A percentile compares a stretch with the other conserved stretches of the same genome.
phyloP scores from a whole-genome alignment of 2,888 invertebrate species.

The Hydraecia micacea region DNA sequence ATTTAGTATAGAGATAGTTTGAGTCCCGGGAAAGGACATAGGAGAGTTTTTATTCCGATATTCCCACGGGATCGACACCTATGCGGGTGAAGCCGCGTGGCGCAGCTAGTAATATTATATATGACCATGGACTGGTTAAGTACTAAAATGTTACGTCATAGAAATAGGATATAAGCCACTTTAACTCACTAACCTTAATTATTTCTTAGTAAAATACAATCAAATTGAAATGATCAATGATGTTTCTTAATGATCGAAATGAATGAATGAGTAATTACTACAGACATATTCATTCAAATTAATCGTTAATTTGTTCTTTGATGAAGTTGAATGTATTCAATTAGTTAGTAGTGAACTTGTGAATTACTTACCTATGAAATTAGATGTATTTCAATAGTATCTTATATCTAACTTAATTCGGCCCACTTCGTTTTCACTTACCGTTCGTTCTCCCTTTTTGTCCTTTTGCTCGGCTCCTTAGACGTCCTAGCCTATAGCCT shows the following conservation, averaged over 20 bases:
- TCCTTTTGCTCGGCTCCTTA: too few relatives aligned
- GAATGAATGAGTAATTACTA: slow-evolving; percentile 35
- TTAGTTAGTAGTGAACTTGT: slow-evolving; percentile 13
- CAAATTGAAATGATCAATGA: slow-evolving; percentile 36
- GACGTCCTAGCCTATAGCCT: too few relatives aligned
- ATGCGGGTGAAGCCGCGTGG: too few relatives aligned
- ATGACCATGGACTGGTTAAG: neutral
- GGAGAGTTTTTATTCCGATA: too few relatives aligned
- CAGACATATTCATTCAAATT: slow-evolving; percentile 16
- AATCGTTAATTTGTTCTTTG: slow-evolving; percentile 21
- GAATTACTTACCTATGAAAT: slow-evolving; percentile 1
- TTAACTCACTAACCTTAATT: neutral
- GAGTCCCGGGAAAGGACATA: too few relatives aligned
- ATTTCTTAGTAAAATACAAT: slow-evolving; percentile 30
- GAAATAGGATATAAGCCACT: slow-evolving; percentile 15
- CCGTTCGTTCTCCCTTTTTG: too few relatives aligned
- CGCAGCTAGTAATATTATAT: too few relatives aligned
- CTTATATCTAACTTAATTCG: too few relatives aligned
- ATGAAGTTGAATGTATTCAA: slow-evolving; percentile 26
- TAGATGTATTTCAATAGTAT: too few relatives aligned
- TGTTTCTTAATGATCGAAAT: slow-evolving; percentile 24
- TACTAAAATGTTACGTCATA: slow-evolving; percentile 10
- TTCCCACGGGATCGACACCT: too few relatives aligned
- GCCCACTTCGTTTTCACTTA: too few relatives aligned
- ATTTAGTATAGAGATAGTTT: too few relatives aligned